Evolutionary conservation across 2,797 vertebrate genomes (phyloP).

Genomic region (Parauchenoglanis punctatus): DNA sequence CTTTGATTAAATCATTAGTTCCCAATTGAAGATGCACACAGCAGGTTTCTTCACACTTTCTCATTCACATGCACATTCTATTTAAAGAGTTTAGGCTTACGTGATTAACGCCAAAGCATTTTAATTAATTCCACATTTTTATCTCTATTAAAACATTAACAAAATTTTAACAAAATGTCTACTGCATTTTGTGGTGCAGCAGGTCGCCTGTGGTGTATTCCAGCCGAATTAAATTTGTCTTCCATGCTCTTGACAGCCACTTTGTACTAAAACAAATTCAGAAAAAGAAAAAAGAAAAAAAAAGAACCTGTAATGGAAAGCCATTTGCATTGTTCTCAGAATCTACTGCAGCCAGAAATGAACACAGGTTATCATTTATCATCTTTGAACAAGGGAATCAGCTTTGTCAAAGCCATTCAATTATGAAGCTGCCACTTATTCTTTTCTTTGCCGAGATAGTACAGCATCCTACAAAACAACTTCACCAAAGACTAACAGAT

Average conservation of each 20-base stretch:
- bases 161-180: background rate
- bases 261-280: background rate
- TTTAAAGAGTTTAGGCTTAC: constrained; percentile 35
- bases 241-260: constrained; percentile 2
- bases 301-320: background rate
- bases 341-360: background rate
- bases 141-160: background rate
- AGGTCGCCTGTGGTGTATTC: constrained; percentile 8
- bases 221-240: background rate
- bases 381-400: background rate
- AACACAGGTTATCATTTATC: background rate
- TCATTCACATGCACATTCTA: constrained; percentile 45
- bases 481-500: background rate
- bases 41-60: constrained; percentile 42
- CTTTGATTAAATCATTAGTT: constrained; percentile 60
- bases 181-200: constrained; percentile 15
- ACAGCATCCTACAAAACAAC: background rate
- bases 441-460: background rate
- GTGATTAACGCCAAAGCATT: constrained; percentile 53
- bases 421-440: background rate
- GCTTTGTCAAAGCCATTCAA: background rate
- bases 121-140: constrained; percentile 43
- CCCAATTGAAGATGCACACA: constrained; percentile 50
- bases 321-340: background rate
- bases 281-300: background rate